phyloP scores from a whole-genome alignment of 2,797 vertebrate species.

The Diplodus sargus region DNA sequence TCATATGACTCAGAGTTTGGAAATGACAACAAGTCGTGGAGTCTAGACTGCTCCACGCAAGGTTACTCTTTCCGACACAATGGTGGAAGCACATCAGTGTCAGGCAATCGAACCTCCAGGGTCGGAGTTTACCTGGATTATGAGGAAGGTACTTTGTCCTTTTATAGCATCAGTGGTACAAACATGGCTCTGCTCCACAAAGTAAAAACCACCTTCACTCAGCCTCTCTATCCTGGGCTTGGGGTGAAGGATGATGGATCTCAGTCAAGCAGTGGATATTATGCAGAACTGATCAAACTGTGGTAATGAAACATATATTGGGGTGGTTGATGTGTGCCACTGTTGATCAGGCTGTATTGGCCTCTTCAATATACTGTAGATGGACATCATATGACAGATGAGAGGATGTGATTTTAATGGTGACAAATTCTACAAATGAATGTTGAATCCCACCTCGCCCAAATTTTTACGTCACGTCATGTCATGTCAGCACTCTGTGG shows the following conservation, averaged over 20 bases:
- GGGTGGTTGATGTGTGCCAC: not conserved
- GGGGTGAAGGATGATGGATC: not conserved
- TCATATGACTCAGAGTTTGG: not conserved
- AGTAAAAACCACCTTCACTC: not conserved
- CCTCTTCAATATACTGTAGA: not conserved
- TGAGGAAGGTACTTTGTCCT: conserved; percentile 8
- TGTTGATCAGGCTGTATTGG: not conserved
- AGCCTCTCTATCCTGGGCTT: conserved; percentile 41
- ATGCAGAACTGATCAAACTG: conserved; percentile 1
- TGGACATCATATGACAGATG: not conserved
- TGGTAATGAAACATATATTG: not conserved
- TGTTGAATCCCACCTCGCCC: too few species aligned
- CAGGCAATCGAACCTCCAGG: accelerated
- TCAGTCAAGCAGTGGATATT: accelerated
- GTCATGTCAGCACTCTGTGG: not conserved
- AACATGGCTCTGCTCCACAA: conserved; percentile 32
- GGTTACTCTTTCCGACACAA: conserved; percentile 7
- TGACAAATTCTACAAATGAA: too few species aligned
- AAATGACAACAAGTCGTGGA: conserved; percentile 26
- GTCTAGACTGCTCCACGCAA: not conserved
- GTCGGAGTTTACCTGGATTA: conserved; percentile 39
- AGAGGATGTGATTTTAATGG: too few species aligned
- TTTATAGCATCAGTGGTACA: conserved; percentile 16
- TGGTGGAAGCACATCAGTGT: accelerated
- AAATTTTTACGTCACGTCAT: too few species aligned